Conservation (phyloP, 1,140 invertebrate species). For the Habropoda laboriosa region DNA sequence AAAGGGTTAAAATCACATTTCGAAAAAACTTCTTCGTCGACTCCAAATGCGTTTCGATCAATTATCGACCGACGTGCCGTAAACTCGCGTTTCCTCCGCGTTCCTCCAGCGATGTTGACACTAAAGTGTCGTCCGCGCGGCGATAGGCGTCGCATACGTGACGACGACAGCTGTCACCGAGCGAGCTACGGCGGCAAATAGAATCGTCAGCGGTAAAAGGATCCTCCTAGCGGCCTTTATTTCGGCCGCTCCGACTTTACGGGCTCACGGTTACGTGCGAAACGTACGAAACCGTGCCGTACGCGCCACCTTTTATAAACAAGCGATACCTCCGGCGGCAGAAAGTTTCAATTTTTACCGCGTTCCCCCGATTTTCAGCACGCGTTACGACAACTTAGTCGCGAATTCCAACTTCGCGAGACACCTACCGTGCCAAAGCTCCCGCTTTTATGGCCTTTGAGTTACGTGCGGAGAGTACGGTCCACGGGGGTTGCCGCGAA, state of each 20-base stretch:
- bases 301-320: neutral
- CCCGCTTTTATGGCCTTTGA: slow-evolving; percentile 30
- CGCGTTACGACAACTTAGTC: neutral
- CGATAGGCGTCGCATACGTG: neutral
- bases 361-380: neutral
- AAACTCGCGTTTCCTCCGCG: neutral
- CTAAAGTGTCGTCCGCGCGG: neutral
- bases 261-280: slow-evolving; percentile 43
- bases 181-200: neutral
- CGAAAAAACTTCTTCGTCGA: too few relatives aligned
- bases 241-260: slow-evolving; percentile 17
- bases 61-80: neutral
- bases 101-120: neutral
- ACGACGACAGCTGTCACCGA: neutral
- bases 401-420: slow-evolving; percentile 21
- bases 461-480: slow-evolving; percentile 40
- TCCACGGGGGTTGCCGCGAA: neutral
- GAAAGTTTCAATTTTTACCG: slow-evolving; percentile 31
- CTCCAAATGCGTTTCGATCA: neutral
- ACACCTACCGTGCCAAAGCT: too few relatives aligned
- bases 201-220: slow-evolving; percentile 33
- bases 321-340: too few relatives aligned
- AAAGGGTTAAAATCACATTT: too few relatives aligned
- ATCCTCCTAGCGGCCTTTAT: slow-evolving; percentile 5
- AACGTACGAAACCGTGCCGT: slow-evolving; percentile 19